These are phyloP conservation scores for Drosophila borealis DNA, from an alignment of 2,888 invertebrate species.

Conservation along the genomic window DNA sequence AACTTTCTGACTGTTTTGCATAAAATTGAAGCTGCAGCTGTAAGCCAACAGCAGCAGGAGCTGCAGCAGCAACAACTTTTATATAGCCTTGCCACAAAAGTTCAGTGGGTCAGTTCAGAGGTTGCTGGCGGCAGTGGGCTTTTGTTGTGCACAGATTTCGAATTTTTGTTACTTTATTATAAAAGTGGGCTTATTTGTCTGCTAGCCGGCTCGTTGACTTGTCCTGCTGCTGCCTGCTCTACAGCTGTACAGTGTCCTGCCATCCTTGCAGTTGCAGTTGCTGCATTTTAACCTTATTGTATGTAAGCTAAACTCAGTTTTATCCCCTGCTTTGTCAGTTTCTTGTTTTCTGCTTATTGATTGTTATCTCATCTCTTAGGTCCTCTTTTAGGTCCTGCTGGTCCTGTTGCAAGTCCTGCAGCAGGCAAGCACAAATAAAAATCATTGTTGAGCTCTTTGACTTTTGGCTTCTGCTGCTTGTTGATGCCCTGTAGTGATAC, in stretches of 20 bases:
- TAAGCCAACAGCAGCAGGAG: conserved; percentile 7
- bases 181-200: conserved; percentile 71
- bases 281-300: conserved; percentile 60
- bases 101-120: conserved; percentile 69
- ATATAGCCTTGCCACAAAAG: conserved; percentile 49
- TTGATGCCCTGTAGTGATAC: conserved; percentile 18
- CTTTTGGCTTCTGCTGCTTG: conserved; percentile 34
- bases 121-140: conserved; percentile 18
- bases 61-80: conserved; percentile 33
- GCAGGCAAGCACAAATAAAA: conserved; percentile 33
- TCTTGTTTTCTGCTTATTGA: conserved; percentile 57
- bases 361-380: conserved; percentile 49
- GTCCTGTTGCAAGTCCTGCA: conserved; percentile 2
- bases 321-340: conserved; percentile 53
- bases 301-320: conserved; percentile 39
- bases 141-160: conserved; percentile 46
- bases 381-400: conserved; percentile 1
- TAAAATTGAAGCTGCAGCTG: conserved; percentile 49
- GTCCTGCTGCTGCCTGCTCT: conserved; percentile 4
- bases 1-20: conserved; percentile 69
- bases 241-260: conserved; percentile 3
- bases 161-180: conserved; percentile 79
- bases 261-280: conserved; percentile 22
- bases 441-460: conserved; percentile 43
- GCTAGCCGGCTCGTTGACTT: conserved; percentile 28